Evolutionary conservation across 2,797 vertebrate species (phyloP).

Genomic region (Neosalanx taihuensis): DNA sequence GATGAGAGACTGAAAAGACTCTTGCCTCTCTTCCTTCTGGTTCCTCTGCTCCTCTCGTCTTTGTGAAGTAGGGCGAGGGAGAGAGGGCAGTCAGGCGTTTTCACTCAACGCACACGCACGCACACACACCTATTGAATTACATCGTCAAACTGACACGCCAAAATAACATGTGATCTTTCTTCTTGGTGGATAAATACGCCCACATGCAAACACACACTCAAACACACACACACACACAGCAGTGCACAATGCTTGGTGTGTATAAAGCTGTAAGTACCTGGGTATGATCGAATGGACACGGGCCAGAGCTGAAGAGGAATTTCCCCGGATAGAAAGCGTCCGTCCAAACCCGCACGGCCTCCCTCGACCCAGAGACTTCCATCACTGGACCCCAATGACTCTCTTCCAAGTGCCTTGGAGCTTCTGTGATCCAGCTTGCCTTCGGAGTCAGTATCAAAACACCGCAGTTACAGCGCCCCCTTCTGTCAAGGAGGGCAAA

Average conservation of each 20-base stretch:
- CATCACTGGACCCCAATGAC: constrained; percentile 70
- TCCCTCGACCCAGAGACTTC: constrained; percentile 60
- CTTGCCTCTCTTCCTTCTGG: constrained; percentile 7
- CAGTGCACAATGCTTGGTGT: constrained; percentile 20
- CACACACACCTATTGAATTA: not conserved
- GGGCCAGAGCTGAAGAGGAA: not conserved
- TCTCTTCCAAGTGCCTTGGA: constrained; percentile 97
- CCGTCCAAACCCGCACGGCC: constrained; percentile 16
- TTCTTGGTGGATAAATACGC: constrained; percentile 12
- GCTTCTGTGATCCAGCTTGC: constrained; percentile 79
- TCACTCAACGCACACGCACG: constrained; percentile 4
- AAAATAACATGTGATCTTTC: constrained; percentile 23
- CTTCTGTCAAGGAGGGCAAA: constrained; percentile 70
- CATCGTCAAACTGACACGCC: not conserved
- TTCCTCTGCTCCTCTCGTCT: constrained; percentile 53
- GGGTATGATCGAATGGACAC: not conserved
- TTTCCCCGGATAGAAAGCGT: constrained; percentile 4
- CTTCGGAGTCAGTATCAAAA: constrained; percentile 79
- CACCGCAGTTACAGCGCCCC: constrained; percentile 49
- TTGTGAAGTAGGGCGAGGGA: constrained; percentile 43
- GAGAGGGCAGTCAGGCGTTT: constrained; percentile 10
- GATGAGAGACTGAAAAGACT: constrained; percentile 27
- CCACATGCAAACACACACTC: constrained; percentile 7
- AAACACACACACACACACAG: constrained; percentile 29
- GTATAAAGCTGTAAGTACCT: constrained; percentile 3